Evolutionary conservation across 1,140 invertebrate species (phyloP).

Genomic region (Aradophagus sp.): DNA sequence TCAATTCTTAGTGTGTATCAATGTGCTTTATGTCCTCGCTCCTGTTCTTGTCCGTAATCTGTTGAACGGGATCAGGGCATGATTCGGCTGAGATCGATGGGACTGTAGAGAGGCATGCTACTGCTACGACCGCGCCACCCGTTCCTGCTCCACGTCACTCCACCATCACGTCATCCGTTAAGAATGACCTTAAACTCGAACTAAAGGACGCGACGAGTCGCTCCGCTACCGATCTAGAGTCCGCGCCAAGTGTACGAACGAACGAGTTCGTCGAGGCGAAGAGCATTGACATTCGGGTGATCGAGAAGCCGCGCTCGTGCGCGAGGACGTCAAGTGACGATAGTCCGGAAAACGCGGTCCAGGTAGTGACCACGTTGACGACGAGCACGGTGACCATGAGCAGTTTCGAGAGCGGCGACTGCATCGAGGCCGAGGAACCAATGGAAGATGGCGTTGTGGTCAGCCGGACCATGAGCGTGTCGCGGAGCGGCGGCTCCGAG

Average conservation of each 20-base stretch:
- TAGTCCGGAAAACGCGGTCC: background rate
- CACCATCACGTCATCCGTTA: slow-evolving; percentile 63
- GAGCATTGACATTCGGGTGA: too few species aligned
- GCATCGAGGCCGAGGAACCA: slow-evolving; percentile 42
- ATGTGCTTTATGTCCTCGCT: slow-evolving; percentile 76
- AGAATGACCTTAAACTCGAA: slow-evolving; percentile 68
- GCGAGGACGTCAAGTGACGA: background rate
- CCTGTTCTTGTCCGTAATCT: slow-evolving; percentile 75
- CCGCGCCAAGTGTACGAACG: too few species aligned
- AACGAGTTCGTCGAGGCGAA: too few species aligned
- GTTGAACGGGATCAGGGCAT: slow-evolving; percentile 75
- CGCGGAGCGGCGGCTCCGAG: slow-evolving; percentile 39
- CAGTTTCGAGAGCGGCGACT: slow-evolving; percentile 23
- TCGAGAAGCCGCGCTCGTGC: too few species aligned
- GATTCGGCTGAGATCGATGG: slow-evolving; percentile 75
- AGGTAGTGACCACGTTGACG: background rate
- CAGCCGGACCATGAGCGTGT: slow-evolving; percentile 47
- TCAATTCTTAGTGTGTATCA: slow-evolving; percentile 74
- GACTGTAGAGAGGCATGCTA: slow-evolving; percentile 74
- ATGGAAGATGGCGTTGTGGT: slow-evolving; percentile 44
- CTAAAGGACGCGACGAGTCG: too few species aligned
- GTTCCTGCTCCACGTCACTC: slow-evolving; percentile 70
- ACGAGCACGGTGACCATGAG: background rate
- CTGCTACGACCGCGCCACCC: slow-evolving; percentile 72
- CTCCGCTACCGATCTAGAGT: too few species aligned